Percentiles rank a stretch among this genome's conserved stretches.
These are phyloP conservation scores for Trissolcus brochymenae DNA, from an alignment of 2,888 invertebrate genomes.

Conservation along the genomic window DNA sequence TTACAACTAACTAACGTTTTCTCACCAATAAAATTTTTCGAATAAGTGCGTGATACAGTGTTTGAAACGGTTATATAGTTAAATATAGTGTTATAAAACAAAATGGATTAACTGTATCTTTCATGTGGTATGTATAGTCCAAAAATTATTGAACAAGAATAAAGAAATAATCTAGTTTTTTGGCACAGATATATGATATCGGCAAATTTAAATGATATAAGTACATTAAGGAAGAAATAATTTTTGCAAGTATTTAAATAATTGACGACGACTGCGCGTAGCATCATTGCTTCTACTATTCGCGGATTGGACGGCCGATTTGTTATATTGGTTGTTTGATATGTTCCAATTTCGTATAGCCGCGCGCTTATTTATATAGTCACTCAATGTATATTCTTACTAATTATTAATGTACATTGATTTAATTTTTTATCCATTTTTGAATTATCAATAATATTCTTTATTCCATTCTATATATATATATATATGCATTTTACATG, in stretches of 20 bases:
- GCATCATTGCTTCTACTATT: constrained; percentile 24
- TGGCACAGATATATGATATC: too few relatives aligned
- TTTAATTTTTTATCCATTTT: constrained; percentile 3
- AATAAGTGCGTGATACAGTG: too few relatives aligned
- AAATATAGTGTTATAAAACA: too few relatives aligned
- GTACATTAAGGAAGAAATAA: neutral
- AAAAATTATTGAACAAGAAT: too few relatives aligned
- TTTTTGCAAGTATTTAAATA: constrained; percentile 12
- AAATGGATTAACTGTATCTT: too few relatives aligned
- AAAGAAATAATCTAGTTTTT: too few relatives aligned
- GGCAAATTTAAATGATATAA: too few relatives aligned
- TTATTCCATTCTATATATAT: constrained; percentile 16
- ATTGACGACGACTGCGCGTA: constrained; percentile 12
- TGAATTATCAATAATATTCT: constrained; percentile 1
- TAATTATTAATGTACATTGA: constrained; percentile 1
- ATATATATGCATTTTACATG: too few relatives aligned
- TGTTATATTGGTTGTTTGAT: constrained; percentile 49
- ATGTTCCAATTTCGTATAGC: constrained; percentile 36
- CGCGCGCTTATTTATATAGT: constrained; percentile 33
- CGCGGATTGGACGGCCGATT: constrained; percentile 43
- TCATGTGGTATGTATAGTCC: too few relatives aligned
- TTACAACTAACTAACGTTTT: too few relatives aligned
- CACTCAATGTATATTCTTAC: neutral
- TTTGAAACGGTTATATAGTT: too few relatives aligned
- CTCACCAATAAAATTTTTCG: too few relatives aligned